Conservation (phyloP, 2,797 vertebrate genomes). For the Sciaenops ocellatus region DNA sequence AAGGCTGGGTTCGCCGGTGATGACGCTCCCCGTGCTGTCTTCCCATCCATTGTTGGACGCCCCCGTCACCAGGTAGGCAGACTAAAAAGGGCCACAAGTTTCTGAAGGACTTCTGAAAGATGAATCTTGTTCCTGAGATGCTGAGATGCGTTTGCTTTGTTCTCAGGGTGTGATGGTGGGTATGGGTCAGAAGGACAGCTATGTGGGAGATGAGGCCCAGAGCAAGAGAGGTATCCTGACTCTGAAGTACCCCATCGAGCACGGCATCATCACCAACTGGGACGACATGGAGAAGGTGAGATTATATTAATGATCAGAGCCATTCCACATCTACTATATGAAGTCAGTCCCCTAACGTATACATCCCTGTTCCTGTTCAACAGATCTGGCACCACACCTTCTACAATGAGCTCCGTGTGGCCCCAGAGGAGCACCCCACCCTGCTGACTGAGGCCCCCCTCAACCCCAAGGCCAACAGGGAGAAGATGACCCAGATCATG, state of each 20-base stretch:
- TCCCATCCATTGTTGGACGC: slow-evolving; percentile 97
- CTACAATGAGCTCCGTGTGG: slow-evolving; percentile 98
- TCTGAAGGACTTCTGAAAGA: not conserved
- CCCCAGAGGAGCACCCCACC: slow-evolving; percentile 98
- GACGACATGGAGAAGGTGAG: slow-evolving; percentile 98
- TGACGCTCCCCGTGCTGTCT: slow-evolving; percentile 95
- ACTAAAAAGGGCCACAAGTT: not conserved
- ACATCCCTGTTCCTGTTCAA: not conserved
- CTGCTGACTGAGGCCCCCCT: slow-evolving; percentile 98
- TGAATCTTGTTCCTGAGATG: slow-evolving; percentile 5
- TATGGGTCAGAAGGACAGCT: slow-evolving; percentile 99
- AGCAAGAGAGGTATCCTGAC: slow-evolving; percentile 99
- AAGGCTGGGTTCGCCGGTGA: slow-evolving; percentile 99
- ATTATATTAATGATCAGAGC: not conserved
- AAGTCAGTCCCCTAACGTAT: not conserved
- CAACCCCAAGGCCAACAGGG: slow-evolving; percentile 98
- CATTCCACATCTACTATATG: not conserved
- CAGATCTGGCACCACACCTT: slow-evolving; percentile 99
- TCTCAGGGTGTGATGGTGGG: slow-evolving; percentile 97
- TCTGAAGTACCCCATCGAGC: slow-evolving; percentile 98
- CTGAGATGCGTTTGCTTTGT: slow-evolving; percentile 46
- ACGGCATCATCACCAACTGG: slow-evolving; percentile 99
- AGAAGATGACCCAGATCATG: slow-evolving; percentile 99
- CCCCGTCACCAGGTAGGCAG: slow-evolving; percentile 93
- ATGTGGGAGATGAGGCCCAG: slow-evolving; percentile 97